Conservation (phyloP, 2,888 invertebrate genomes). For the Myathropa florea region DNA sequence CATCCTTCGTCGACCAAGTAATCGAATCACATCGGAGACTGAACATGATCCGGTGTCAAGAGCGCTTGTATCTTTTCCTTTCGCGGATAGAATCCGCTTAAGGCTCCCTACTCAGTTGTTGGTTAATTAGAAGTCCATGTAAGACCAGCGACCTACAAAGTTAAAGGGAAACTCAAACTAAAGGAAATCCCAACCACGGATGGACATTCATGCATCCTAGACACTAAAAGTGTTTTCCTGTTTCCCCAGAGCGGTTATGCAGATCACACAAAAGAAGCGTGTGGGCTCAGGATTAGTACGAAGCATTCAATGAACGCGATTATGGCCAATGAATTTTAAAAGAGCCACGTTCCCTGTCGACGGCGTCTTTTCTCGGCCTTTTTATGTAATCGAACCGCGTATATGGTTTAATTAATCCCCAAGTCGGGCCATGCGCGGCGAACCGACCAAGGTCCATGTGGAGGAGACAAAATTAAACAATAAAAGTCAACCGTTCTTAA, state of each 20-base stretch:
- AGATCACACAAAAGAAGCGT: slow-evolving; percentile 67
- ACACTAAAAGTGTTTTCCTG: slow-evolving; percentile 70
- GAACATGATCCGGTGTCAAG: slow-evolving; percentile 33
- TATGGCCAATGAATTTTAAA: slow-evolving; percentile 67
- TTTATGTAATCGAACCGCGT: slow-evolving; percentile 62
- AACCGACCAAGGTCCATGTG: slow-evolving; percentile 24
- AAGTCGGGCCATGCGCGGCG: slow-evolving; percentile 45
- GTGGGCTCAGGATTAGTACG: slow-evolving; percentile 32
- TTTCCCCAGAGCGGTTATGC: slow-evolving; percentile 58
- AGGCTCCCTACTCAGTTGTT: not conserved
- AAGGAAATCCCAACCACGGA: not conserved
- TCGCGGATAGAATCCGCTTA: slow-evolving; percentile 4
- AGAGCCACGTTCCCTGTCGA: slow-evolving; percentile 24
- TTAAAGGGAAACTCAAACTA: slow-evolving; percentile 13
- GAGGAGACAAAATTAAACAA: not conserved
- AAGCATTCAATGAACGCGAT: slow-evolving; percentile 50
- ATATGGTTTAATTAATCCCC: slow-evolving; percentile 69
- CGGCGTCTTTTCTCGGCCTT: slow-evolving; percentile 62
- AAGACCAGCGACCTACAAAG: slow-evolving; percentile 59
- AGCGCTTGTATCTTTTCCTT: slow-evolving; percentile 6
- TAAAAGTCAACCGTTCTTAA: not conserved
- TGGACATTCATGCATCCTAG: slow-evolving; percentile 30
- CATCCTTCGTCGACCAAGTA: slow-evolving; percentile 38
- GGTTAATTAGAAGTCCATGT: slow-evolving; percentile 65
- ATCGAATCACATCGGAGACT: slow-evolving; percentile 46